Base-by-base conservation (phyloP, 2,797 vertebrate species). In the Bradypus variegatus region DNA sequence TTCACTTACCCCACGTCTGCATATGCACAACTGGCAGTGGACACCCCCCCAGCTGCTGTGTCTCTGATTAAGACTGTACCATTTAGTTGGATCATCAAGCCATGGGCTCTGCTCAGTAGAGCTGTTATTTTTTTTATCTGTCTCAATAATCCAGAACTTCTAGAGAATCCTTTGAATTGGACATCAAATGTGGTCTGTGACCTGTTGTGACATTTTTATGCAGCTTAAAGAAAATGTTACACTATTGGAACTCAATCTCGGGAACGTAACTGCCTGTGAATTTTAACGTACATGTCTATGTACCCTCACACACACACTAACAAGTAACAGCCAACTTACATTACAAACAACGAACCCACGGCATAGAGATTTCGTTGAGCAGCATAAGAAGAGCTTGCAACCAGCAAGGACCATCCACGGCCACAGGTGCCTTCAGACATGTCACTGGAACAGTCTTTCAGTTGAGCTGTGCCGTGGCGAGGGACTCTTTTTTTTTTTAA, bases 61-160 rank as follows among this genome's bases (percentile, higher is more conserved):
- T 69, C 78, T 58, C 83, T 45, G 14, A 29, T 81, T 69, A 58
- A 83, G 82, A 60, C 53, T 67, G 86, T 31, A 16, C 9, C 41
- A 50, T 21, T 88, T 60, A 73, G 18, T 38, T 50, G 27, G 31
- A 64, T 53, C 58, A 75, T 50, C 41, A 36, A 73, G 36, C 12
- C 58, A 13, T 69, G 13, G 50, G 41, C 75, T 21, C 38, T 29
- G 3, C 25, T 92, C 38, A 33, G 15, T n/a, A 64, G 67, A 88
- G 27, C 45, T 84, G 36, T 84, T 55, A 69, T 73, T 91, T 88
- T 91, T 88, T 69, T 76, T 70, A 79, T 53, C 90, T 89, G 14
- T 33, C 80, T 89, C 55, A 84, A 84, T 41, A 75, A 76, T 36
- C 72, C 33, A 50, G 50, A 67, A 79, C 76, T 87, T 79, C 65